Conservation (phyloP, 2,888 invertebrate species). For the Chrysina gloriosa region DNA sequence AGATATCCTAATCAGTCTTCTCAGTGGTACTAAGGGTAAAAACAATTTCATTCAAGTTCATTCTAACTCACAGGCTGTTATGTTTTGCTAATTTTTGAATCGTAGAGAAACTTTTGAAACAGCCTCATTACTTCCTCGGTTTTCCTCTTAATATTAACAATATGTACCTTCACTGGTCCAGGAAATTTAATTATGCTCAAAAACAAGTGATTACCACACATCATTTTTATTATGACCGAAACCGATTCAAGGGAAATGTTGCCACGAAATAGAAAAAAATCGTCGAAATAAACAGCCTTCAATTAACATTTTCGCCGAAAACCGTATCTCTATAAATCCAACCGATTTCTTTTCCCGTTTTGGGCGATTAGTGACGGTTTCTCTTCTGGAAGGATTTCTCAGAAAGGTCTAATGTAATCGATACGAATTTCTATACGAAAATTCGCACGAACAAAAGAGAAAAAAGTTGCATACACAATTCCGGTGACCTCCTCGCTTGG, state of each 20-base stretch:
- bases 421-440: constrained; percentile 2
- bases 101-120: too few relatives aligned
- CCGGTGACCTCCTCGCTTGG: not conserved
- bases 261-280: not conserved
- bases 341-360: not conserved
- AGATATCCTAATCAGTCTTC: too few relatives aligned
- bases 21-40: too few relatives aligned
- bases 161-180: too few relatives aligned
- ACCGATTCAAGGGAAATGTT: not conserved
- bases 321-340: not conserved
- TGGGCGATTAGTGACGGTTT: constrained; percentile 6
- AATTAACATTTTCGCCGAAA: not conserved
- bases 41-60: too few relatives aligned
- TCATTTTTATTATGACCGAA: too few relatives aligned
- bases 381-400: constrained; percentile 11
- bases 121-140: too few relatives aligned
- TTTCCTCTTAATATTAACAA: too few relatives aligned
- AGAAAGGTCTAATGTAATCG: not conserved
- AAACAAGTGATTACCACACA: too few relatives aligned
- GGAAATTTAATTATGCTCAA: too few relatives aligned
- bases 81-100: too few relatives aligned
- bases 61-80: too few relatives aligned
- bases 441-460: not conserved
- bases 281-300: not conserved
- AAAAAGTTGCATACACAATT: constrained; percentile 3